These are phyloP conservation scores for Apis cerana DNA, from an alignment of 1,140 invertebrate species.

Conservation along the genomic window DNA sequence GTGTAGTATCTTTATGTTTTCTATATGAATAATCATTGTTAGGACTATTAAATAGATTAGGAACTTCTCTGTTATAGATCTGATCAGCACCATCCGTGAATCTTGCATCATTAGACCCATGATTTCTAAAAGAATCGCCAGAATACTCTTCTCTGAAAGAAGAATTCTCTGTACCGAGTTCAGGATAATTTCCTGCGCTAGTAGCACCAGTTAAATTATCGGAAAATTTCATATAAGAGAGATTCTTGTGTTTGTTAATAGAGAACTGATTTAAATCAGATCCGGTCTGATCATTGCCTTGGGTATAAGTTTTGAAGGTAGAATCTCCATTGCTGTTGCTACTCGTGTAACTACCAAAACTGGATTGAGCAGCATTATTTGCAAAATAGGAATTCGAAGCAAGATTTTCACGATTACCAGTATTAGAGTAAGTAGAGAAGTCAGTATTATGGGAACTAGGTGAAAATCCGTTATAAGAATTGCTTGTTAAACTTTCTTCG, in stretches of 20 bases:
- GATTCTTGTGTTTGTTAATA: constrained; percentile 32
- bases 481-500: constrained; percentile 36
- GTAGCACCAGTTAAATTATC: constrained; percentile 2
- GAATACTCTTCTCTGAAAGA: constrained; percentile 37
- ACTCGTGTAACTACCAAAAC: constrained; percentile 30
- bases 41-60: constrained; percentile 2
- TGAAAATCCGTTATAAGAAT: constrained; percentile 50
- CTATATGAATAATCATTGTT: constrained; percentile 45
- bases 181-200: constrained; percentile 3
- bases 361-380: constrained; percentile 12
- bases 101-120: not conserved
- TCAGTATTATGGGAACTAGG: constrained; percentile 32
- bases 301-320: constrained; percentile 28
- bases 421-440: constrained; percentile 25
- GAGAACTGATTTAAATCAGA: constrained; percentile 48
- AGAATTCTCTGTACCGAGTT: constrained; percentile 10
- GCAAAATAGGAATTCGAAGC: constrained; percentile 28
- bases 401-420: constrained; percentile 23
- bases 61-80: not conserved
- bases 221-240: constrained; percentile 25
- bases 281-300: constrained; percentile 6
- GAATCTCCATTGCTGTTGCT: constrained; percentile 36
- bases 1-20: constrained; percentile 38
- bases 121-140: not conserved
- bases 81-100: constrained; percentile 24